Evolutionary conservation across 2,888 invertebrate species (phyloP), one percentile per base, ranked within the genome.

Genomic region (Habroteleia sp.): DNA sequence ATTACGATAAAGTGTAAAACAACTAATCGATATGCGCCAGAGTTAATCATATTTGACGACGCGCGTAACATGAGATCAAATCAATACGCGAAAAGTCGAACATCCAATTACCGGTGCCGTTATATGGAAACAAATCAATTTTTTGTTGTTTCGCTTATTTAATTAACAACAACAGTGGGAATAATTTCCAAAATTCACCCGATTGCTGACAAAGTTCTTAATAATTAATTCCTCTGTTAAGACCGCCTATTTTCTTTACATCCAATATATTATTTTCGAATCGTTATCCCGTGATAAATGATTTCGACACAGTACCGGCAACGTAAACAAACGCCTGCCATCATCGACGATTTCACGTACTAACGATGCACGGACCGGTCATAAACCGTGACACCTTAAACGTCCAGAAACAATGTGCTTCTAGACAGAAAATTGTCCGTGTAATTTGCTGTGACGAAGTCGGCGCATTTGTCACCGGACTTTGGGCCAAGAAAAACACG

Each of bases 271-370:
- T 20, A 4, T 4, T 20, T 20, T 20, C 20, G 20, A 20, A 20
- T 20, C 16, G 23, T 35, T 20, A 44, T 37, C 7, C 20, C n/a
- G 4, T 58, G 48, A 69, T 60, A 50, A 60, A 69, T 60, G 68
- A 50, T 27, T 46, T 8, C 11, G 16, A 16, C 11, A 29, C 14
- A 35, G 31, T 33, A 54, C 46, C 8, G 31, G 29, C 31, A 13
- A 13, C 29, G 56, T 41, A 58, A 58, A 56, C 46, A 56, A 66
- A 56, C 46, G 54, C 41, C 33, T n/a, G 29, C 39, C 54, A 58
- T 58, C 56, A 58, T 48, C 48, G 48, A 41, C 58, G 23, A 48
- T 68, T 65, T 65, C 54, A 65, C 65, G 50, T 54, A 13, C 25
- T 54, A 65, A 52, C 35, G 50, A 35, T 41, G 23, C 16, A n/a